Evolutionary conservation across 1,140 invertebrate genomes (phyloP), one percentile per base, ranked within the genome.

Genomic region (Harpegnathos saltator): DNA sequence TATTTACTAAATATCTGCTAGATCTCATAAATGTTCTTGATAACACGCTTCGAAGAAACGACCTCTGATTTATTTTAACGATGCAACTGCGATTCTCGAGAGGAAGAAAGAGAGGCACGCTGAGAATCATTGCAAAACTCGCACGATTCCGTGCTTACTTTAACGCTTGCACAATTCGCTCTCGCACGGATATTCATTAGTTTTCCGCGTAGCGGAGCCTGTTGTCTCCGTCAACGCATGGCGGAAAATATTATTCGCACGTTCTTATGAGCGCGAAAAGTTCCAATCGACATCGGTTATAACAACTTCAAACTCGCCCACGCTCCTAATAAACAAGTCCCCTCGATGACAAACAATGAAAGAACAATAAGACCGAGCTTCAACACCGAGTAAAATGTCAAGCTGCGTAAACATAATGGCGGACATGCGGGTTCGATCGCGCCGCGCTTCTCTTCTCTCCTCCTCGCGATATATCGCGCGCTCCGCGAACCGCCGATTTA

Each of bases 371-470:
- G 58, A 71, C 12, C 22, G 15, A 48, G 33, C 24, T 66, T 29
- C 38, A 29, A 68, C 52, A n/a, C 22, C 3, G 63, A 69, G 75
- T 15, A n/a, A 80, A 80, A 80, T 80, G 75, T 80, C 75, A 80
- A 56, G 1, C 3, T 58, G 52, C 65, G 52, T 59, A 59, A 80
- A 80, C 38, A 29, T 69, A 80, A 80, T 80, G 63, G 33, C 65
- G 52, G 52, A 59, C 44, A 24, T 15, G 33, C 22, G 29, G 38
- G 29, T 56, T 44, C 54, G 17, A 78, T 68, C 44, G 29, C 29
- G 29, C 29, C 1, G 29, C 1, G 29, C 1, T 33, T 33, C 29
- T 33, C 29, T 33, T 5, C 29, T 33, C 5, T 17, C 4, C 26
- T 5, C 3, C 26, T 62, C 15, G 22, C 2, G 24, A 74, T 9